Evolutionary conservation across 2,113 vertebrate genomes (phyloP).

Genomic region (Percina caprodes): DNA sequence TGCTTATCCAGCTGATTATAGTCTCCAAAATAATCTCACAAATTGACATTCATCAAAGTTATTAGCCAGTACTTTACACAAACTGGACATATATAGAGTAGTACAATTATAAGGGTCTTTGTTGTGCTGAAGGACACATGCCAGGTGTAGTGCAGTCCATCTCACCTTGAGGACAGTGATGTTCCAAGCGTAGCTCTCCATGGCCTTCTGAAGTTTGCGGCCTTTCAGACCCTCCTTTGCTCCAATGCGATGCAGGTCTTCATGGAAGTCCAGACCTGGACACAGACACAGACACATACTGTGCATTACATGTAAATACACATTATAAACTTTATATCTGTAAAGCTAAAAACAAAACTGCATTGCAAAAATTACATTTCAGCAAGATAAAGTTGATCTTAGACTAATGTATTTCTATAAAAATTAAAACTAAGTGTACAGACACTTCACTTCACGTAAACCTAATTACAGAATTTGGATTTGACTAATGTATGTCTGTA

Average conservation of each 20-base stretch:
- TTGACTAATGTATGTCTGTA: background rate
- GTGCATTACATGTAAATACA: background rate
- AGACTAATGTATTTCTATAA: background rate
- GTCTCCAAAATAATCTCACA: conserved; percentile 21
- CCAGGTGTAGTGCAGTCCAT: background rate
- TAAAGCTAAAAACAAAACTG: accelerated
- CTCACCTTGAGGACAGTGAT: conserved; percentile 87
- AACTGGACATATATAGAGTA: background rate
- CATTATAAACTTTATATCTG: background rate
- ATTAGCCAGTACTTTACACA: background rate
- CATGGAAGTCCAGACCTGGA: conserved; percentile 92
- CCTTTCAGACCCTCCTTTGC: conserved; percentile 92
- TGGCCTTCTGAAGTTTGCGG: conserved; percentile 91
- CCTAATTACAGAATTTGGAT: background rate
- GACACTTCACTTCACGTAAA: background rate
- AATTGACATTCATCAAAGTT: conserved; percentile 8
- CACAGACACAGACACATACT: conserved; percentile 12
- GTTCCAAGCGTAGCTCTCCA: conserved; percentile 97
- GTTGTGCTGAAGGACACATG: background rate
- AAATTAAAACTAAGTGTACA: background rate
- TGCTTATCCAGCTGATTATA: conserved; percentile 35
- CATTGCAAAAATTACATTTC: background rate
- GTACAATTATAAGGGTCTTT: background rate
- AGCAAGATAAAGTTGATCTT: background rate
- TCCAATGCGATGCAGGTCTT: conserved; percentile 90